Evolutionary conservation across 2,888 invertebrate species (phyloP), one percentile per base, ranked within the genome.

Genomic region (Oxyscelio sp.): DNA sequence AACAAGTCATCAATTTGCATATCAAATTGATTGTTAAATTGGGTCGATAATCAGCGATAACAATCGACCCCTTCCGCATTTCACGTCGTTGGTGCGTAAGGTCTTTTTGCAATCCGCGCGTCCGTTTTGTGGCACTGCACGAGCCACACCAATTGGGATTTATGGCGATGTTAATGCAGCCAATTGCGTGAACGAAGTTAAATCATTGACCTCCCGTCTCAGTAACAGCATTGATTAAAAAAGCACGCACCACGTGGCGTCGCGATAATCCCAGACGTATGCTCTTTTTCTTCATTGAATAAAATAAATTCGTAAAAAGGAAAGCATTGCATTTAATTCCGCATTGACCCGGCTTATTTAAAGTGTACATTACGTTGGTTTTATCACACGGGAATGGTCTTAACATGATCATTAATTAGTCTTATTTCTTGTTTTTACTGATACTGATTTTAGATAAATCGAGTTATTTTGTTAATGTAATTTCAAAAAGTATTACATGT

Each of bases 171-270:
- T 92, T 92, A 92, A 91, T 92, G 89, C 90, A 86, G 73, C 74
- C 92, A 92, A 92, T 92, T 92, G 92, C 87, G 88, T 75, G 92
- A 92, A 92, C 87, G 87, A 92, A 92, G 92, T 92, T 92, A 92
- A 92, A 91, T 87, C 91, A 88, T 91, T 92, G 92, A 92, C 92
- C 92, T 89, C 90, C 84, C 87, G 85, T 87, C 88, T 89, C 88
- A 45, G 85, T 88, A 82, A 65, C 82, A 31, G 81, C 82, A 84
- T 86, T 86, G 83, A 84, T 84, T 84, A 83, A 70, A 85, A 78
- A 84, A 82, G 80, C 82, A 56, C 65, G 45, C 40, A 68, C 66
- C 78, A 83, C 61, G 73, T 56, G 71, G 38, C 59, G 74, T 71
- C 40, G 34, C 24, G 27, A 50, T 43, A 34, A 61, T 59, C 50